Base-by-base conservation (phyloP, 1,140 invertebrate genomes). In the Octopus bimaculoides region DNA sequence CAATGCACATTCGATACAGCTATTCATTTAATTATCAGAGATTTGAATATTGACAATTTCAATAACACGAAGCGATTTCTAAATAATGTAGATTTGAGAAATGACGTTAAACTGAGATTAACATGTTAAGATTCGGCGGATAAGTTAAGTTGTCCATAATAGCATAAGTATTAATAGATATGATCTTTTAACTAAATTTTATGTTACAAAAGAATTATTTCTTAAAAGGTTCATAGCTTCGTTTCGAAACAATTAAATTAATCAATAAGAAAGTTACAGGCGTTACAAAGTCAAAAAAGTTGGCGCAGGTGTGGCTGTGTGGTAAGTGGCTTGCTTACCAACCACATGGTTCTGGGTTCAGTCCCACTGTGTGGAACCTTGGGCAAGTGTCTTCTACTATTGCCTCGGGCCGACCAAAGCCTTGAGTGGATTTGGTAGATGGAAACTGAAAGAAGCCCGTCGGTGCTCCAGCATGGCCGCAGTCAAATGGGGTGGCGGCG, bases 141-240 rank as follows among this genome's bases (percentile, higher is more conserved):
- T 66, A 66, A 12, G 61, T 66, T 66, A 66, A 66, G 61, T 14
- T 66, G n/a, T 41, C 1, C 61, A 66, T 14, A n/a, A 66, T 1
- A 66, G n/a, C 3, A 66, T 1, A 14, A n/a, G n/a, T 1, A 66
- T 66, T 66, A 66, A 66, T n/a, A n/a, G 61, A 66, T 66, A n/a
- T 66, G 61, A 66, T 66, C 61, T 66, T n/a, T 66, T 66, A n/a
- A 66, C 61, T 66, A n/a, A 66, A 66, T n/a, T 66, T 1, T 12
- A 66, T 66, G n/a, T 66, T 66, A n/a, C 61, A 66, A 66, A 66
- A 66, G 61, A 66, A 66, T 66, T 66, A 66, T 66, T 66, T 66
- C 61, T n/a, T 66, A 41, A n/a, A n/a, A 66, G 61, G n/a, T 66
- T 12, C n/a, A 66, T 14, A 66, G n/a, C 61, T 3, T 66, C 61